These are phyloP conservation scores for Lucilia cuprina DNA, from an alignment of 1,140 invertebrate species.

Conservation along the genomic window DNA sequence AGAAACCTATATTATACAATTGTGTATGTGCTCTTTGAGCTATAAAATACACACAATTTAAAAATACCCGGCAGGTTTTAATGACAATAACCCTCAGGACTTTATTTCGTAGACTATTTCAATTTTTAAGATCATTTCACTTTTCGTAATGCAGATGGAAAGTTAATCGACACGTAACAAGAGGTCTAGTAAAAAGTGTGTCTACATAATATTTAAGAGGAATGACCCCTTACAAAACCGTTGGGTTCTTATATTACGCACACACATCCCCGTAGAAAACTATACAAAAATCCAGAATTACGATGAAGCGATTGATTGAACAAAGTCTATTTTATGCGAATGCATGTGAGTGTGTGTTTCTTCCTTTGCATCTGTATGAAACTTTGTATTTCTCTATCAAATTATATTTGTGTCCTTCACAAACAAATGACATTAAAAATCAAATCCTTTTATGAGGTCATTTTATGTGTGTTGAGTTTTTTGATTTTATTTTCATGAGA, in stretches of 20 bases:
- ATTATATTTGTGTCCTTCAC: neutral
- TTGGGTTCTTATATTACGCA: neutral
- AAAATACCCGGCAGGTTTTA: no score
- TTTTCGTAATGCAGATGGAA: no score
- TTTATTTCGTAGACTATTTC: no score
- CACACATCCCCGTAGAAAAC: neutral
- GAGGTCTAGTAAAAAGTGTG: no score
- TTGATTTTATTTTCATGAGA: neutral
- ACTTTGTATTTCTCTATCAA: neutral
- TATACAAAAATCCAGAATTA: neutral
- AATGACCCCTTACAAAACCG: no score
- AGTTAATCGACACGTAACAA: no score
- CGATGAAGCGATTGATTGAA: neutral
- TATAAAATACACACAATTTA: no score
- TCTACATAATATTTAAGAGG: no score
- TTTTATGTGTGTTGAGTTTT: neutral
- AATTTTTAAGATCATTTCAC: no score
- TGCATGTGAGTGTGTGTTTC: neutral
- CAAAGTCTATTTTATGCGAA: neutral
- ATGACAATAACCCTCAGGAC: no score
- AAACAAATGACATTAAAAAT: neutral
- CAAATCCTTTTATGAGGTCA: neutral
- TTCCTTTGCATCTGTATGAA: neutral
- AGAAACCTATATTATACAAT: no score
- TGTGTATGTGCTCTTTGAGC: no score